Evolutionary conservation across 2,797 vertebrate species (phyloP).

Genomic region (Thripadectes ignobilis): DNA sequence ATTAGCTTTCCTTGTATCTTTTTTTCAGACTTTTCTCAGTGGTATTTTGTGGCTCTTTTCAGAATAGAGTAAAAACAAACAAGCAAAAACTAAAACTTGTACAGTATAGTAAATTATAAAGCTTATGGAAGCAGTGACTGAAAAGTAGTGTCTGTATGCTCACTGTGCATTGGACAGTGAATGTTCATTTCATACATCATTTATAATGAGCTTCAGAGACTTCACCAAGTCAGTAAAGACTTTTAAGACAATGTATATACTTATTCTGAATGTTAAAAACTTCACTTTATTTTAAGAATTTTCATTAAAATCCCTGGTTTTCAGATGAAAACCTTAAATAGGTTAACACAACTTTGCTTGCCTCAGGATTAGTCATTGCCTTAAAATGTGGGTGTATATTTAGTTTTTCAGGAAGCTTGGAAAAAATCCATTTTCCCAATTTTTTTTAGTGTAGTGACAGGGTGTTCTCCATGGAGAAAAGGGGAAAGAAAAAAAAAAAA

Average conservation of each 20-base stretch:
- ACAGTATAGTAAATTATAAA: background rate
- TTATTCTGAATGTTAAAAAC: background rate
- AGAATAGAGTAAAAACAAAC: background rate
- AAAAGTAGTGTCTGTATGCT: slow-evolving; percentile 3
- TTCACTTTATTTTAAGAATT: background rate
- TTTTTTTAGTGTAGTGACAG: background rate
- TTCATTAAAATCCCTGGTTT: background rate
- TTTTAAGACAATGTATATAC: background rate
- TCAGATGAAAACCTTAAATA: background rate
- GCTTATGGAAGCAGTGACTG: background rate
- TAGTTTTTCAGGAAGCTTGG: background rate
- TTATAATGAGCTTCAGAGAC: slow-evolving; percentile 7
- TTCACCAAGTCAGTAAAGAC: background rate
- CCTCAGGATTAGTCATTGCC: background rate
- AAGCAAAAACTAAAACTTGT: background rate
- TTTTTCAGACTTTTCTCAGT: background rate
- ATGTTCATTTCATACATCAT: slow-evolving; percentile 23
- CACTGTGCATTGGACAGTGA: background rate
- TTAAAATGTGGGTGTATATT: background rate
- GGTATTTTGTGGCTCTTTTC: background rate
- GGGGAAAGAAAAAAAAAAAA: background rate
- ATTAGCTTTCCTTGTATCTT: background rate
- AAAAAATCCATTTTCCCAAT: background rate
- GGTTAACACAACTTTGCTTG: background rate
- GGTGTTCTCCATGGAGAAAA: background rate